These are phyloP conservation scores for Cistogaster globosa DNA, from an alignment of 2,888 invertebrate genomes.

Conservation along the genomic window DNA sequence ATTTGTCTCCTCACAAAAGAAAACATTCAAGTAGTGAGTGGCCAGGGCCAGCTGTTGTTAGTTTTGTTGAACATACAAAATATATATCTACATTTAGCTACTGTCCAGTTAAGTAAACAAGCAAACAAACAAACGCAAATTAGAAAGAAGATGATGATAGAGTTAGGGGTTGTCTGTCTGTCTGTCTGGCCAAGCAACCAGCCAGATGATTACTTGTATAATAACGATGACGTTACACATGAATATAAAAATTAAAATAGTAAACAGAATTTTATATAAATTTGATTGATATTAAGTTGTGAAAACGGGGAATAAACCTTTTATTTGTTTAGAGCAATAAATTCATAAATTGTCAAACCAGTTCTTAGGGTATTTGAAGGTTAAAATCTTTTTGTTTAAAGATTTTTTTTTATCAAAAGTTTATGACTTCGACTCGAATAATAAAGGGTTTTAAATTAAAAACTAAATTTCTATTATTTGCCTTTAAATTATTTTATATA, in stretches of 20 bases:
- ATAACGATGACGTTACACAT: neutral
- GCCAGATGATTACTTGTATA: conserved; percentile 41
- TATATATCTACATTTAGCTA: conserved; percentile 15
- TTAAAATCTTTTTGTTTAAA: neutral
- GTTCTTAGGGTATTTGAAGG: neutral
- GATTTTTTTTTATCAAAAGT: neutral
- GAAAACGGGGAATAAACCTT: neutral
- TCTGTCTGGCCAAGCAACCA: neutral
- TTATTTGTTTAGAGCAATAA: neutral
- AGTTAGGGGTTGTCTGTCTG: conserved; percentile 55
- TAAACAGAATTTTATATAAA: conserved; percentile 12
- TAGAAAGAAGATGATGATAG: neutral
- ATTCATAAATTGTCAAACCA: neutral
- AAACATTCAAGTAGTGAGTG: neutral
- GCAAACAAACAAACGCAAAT: conserved; percentile 21
- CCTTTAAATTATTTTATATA: too few relatives aligned
- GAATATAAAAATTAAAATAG: neutral
- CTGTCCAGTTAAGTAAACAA: conserved; percentile 59
- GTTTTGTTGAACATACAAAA: conserved; percentile 5
- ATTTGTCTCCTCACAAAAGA: neutral
- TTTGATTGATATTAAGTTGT: neutral
- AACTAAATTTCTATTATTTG: neutral
- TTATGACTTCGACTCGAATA: neutral
- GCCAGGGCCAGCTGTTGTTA: conserved; percentile 45
- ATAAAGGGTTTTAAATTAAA: neutral